phyloP scores from a whole-genome alignment of 2,797 vertebrate species.

The Mus caroli region DNA sequence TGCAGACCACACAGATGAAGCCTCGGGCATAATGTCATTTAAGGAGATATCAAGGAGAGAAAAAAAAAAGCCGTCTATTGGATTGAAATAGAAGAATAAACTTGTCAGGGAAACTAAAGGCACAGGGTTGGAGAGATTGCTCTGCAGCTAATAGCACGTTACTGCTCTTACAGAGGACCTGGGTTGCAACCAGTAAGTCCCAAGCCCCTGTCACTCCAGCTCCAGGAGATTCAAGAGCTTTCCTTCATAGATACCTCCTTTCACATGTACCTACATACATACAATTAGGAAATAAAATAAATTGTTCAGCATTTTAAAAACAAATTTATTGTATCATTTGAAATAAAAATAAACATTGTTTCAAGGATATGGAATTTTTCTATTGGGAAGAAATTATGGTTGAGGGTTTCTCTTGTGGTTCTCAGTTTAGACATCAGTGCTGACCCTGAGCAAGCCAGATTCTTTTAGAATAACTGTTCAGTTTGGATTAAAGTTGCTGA shows the following conservation, averaged over 20 bases:
- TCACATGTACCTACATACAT: no score
- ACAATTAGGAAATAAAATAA: neutral
- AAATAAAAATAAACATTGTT: neutral
- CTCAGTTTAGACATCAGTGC: neutral
- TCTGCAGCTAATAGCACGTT: neutral
- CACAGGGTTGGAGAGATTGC: neutral
- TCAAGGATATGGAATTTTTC: neutral
- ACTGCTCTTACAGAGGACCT: neutral
- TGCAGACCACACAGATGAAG: neutral
- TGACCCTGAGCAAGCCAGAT: neutral
- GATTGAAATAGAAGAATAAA: neutral
- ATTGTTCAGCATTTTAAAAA: neutral
- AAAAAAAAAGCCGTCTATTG: neutral
- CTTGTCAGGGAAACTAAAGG: neutral
- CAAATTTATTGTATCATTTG: neutral
- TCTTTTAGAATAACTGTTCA: neutral
- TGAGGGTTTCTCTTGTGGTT: conserved; percentile 7
- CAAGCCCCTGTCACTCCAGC: neutral
- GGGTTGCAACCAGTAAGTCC: neutral
- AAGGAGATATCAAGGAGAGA: neutral
- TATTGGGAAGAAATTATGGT: neutral
- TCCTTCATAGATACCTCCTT: neutral
- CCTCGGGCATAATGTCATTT: neutral
- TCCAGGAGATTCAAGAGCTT: neutral
- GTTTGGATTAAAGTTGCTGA: neutral